These are phyloP conservation scores for Antheraea assamensis DNA, from an alignment of 2,888 invertebrate genomes.

Conservation along the genomic window DNA sequence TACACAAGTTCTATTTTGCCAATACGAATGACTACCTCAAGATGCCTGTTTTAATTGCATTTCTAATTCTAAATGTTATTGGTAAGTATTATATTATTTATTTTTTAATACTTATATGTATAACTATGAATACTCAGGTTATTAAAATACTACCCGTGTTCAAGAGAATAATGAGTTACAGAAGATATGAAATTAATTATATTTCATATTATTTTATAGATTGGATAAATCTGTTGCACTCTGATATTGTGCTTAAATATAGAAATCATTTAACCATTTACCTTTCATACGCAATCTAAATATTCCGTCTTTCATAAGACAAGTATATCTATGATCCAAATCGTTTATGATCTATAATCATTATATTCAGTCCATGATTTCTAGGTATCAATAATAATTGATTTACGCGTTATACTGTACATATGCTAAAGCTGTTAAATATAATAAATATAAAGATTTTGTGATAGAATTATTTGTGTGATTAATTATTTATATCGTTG, in stretches of 20 bases:
- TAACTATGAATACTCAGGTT: background rate
- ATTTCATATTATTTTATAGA: background rate
- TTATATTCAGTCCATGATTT: too few species aligned
- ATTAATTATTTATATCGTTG: too few species aligned
- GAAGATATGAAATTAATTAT: background rate
- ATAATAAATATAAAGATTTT: too few species aligned
- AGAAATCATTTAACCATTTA: background rate
- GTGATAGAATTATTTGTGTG: too few species aligned
- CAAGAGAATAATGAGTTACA: background rate
- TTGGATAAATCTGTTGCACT: background rate
- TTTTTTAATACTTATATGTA: background rate
- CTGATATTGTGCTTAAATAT: background rate
- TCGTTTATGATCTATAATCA: too few species aligned
- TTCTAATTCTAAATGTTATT: constrained; percentile 48
- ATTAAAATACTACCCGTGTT: background rate
- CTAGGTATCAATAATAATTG: too few species aligned
- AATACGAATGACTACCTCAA: constrained; percentile 43
- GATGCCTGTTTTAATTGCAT: constrained; percentile 48
- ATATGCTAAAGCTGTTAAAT: too few species aligned
- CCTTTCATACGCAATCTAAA: too few species aligned
- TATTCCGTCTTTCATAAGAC: too few species aligned
- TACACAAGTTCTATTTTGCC: background rate
- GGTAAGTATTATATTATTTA: constrained; percentile 48
- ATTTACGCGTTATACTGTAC: too few species aligned
- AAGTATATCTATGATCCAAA: too few species aligned